These are phyloP conservation scores for Sceliomorpha sp. DNA, from an alignment of 2,888 invertebrate species.

Conservation along the genomic window DNA sequence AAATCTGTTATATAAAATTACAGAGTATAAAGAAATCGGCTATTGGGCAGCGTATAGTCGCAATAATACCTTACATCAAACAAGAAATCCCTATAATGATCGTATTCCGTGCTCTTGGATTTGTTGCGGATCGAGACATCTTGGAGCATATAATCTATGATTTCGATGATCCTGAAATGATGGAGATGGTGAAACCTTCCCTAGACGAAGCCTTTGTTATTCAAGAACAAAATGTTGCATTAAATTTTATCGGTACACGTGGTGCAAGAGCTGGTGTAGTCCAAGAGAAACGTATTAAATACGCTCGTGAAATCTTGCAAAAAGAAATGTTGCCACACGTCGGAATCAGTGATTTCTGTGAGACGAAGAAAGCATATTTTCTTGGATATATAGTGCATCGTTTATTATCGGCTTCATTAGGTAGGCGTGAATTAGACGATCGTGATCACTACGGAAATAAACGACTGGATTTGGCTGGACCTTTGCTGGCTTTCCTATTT, in stretches of 20 bases:
- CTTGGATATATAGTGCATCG: constrained; percentile 99
- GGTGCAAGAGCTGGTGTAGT: constrained; percentile 99
- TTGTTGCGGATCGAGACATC: constrained; percentile 99
- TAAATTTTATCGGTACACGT: constrained; percentile 99
- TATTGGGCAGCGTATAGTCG: constrained; percentile 98
- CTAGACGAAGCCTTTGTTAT: constrained; percentile 99
- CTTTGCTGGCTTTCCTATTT: constrained; percentile 97
- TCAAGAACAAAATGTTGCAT: constrained; percentile 98
- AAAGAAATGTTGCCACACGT: constrained; percentile 99
- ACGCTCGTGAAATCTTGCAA: constrained; percentile 99
- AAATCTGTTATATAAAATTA: too few species aligned
- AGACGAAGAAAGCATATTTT: constrained; percentile 99
- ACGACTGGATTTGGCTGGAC: constrained; percentile 97
- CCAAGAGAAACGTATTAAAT: constrained; percentile 99
- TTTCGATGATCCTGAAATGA: constrained; percentile 99
- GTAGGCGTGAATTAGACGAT: constrained; percentile 98
- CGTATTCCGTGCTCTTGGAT: constrained; percentile 99
- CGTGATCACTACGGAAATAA: constrained; percentile 99
- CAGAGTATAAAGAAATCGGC: constrained; percentile 97
- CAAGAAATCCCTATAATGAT: constrained; percentile 99
- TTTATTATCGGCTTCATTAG: constrained; percentile 94
- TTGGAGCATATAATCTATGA: constrained; percentile 99
- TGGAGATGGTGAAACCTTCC: constrained; percentile 99
- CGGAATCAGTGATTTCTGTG: constrained; percentile 99
- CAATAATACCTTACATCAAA: constrained; percentile 98